These are phyloP conservation scores for Cairina moschata DNA, from an alignment of 2,113 vertebrate genomes.

Conservation along the genomic window DNA sequence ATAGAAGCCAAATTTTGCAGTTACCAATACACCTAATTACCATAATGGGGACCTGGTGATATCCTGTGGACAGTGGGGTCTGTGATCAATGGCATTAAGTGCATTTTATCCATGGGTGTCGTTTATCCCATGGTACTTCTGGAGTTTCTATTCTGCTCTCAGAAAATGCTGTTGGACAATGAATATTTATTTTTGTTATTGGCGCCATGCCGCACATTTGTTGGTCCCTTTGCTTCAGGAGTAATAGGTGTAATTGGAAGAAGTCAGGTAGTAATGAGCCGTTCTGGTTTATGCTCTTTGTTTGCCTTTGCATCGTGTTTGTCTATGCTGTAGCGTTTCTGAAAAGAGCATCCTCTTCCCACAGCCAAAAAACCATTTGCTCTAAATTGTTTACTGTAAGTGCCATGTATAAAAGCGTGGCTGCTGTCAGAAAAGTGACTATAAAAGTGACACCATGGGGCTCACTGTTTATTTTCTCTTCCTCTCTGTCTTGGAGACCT, in stretches of 20 bases:
- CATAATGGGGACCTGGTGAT: rapidly evolving
- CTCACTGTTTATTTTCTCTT: conserved; percentile 29
- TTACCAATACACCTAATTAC: not conserved
- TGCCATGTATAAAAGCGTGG: not conserved
- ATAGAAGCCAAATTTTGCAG: not conserved
- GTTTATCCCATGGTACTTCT: not conserved
- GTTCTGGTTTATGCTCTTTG: not conserved
- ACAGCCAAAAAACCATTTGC: not conserved
- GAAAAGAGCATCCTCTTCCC: conserved; percentile 49
- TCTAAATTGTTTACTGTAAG: conserved; percentile 29
- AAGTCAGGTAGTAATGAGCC: not conserved
- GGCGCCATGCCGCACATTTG: not conserved
- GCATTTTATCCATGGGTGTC: not conserved
- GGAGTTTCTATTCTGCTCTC: not conserved
- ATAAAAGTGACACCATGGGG: conserved; percentile 2
- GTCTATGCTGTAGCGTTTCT: not conserved
- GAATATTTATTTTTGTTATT: not conserved
- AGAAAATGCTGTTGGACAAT: not conserved
- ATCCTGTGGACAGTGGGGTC: not conserved
- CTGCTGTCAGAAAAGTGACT: conserved; percentile 43
- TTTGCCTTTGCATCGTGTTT: not conserved
- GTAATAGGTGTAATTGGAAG: not conserved
- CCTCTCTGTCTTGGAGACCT: not conserved
- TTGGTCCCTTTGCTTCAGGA: not conserved
- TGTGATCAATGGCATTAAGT: not conserved